These are phyloP conservation scores for Erynnis tages DNA, from an alignment of 2,888 invertebrate genomes.

Conservation along the genomic window DNA sequence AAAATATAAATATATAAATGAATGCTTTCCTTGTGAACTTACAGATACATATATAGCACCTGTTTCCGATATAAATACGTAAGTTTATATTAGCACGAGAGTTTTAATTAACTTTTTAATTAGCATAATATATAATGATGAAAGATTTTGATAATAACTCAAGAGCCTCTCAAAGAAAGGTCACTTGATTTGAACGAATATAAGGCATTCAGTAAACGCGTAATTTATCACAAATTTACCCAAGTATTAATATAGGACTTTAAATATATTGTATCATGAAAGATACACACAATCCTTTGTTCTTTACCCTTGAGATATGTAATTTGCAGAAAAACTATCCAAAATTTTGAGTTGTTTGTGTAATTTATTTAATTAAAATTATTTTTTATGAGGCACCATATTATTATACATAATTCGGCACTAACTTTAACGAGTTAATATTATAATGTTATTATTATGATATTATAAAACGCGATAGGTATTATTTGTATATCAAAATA, in stretches of 20 bases:
- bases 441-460: not conserved
- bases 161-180: not conserved
- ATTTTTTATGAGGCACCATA: not conserved
- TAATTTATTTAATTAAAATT: not conserved
- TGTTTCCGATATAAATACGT: constrained; percentile 13
- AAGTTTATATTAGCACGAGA: not conserved
- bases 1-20: too few species aligned
- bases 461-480: not conserved
- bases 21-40: too few species aligned
- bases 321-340: too few species aligned
- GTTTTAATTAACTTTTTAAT: not conserved
- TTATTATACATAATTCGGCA: not conserved
- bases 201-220: not conserved
- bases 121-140: not conserved
- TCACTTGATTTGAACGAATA: not conserved
- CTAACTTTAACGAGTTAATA: not conserved
- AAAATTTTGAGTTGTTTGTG: too few species aligned
- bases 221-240: too few species aligned
- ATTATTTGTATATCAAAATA: not conserved
- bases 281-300: too few species aligned
- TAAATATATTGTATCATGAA: too few species aligned
- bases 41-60: constrained; percentile 20
- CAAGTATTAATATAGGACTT: too few species aligned
- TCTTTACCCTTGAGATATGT: too few species aligned
- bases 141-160: not conserved